Evolutionary conservation across 2,888 invertebrate species (phyloP).

Genomic region (Drosophila seclusa): DNA sequence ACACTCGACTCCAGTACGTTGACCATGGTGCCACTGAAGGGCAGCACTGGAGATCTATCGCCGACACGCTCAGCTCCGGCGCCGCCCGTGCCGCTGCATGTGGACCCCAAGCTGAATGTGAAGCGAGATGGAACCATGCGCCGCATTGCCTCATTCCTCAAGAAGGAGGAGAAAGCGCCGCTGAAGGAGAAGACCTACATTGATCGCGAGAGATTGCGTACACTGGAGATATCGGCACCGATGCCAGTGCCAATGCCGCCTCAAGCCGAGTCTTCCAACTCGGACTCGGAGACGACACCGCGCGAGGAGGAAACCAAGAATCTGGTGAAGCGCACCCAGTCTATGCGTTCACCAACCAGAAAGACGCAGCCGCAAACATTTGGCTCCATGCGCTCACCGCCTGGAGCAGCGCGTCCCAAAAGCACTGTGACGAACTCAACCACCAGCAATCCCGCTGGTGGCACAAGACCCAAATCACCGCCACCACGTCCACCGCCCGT

Average conservation of each 20-base stretch:
- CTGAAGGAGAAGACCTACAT: constrained; percentile 88
- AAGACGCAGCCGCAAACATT: constrained; percentile 90
- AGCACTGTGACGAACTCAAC: constrained; percentile 86
- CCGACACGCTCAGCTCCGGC: constrained; percentile 88
- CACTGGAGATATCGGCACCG: constrained; percentile 93
- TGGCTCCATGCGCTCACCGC: constrained; percentile 91
- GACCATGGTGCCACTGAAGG: constrained; percentile 70
- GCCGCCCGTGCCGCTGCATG: constrained; percentile 85
- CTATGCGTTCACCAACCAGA: constrained; percentile 89
- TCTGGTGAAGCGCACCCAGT: constrained; percentile 90
- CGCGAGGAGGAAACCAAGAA: constrained; percentile 85
- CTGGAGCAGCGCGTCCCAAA: constrained; percentile 88
- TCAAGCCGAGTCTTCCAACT: constrained; percentile 86
- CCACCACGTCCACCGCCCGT: constrained; percentile 89
- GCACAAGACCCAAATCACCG: constrained; percentile 89
- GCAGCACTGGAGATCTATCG: constrained; percentile 58
- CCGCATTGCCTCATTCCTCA: constrained; percentile 91
- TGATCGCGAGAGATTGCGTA: constrained; percentile 90
- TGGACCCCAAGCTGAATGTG: constrained; percentile 84
- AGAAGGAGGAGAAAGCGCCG: constrained; percentile 88
- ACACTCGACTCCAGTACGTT: constrained; percentile 91
- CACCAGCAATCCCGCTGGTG: not conserved
- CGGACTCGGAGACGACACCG: constrained; percentile 83
- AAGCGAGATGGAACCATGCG: constrained; percentile 89
- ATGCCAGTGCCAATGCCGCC: constrained; percentile 86